Evolutionary conservation across 1,140 invertebrate genomes (phyloP), one percentile per base, ranked within the genome.

Genomic region (Ceratoteleas bidentatus): DNA sequence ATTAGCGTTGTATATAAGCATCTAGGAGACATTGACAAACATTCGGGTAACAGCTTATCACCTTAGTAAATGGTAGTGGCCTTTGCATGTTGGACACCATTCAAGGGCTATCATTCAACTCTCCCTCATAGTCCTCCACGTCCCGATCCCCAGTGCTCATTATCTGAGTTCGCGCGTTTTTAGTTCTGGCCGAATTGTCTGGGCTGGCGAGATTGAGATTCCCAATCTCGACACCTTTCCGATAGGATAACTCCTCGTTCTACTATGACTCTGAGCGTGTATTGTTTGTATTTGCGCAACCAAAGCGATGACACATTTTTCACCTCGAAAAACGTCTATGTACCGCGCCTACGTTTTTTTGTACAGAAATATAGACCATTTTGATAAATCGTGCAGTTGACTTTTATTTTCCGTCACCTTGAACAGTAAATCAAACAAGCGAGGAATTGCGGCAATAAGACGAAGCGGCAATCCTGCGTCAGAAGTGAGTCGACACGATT

Each of bases 61-160:
- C 60, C n/a, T 54, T 69, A 76, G 73, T 76, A 76, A 62, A 50
- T 77, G 65, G 74, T 77, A 77, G 74, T 77, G 74, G 57, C 74
- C 74, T 77, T 69, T 77, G 74, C 65, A 77, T 77, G 64, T 69
- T 69, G 69, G 57, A 68, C 57, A 62, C 11, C 38, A 34, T 66
- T 32, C 34, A 34, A 75, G 61, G 38, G 11, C 53, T 56, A 53
- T 75, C 54, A 60, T 36, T 66, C 11, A 56, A 56, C 47, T 15
- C 24, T 45, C 45, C 52, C 36, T 68, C 9, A 57, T 68, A 24
- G 6, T 7, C n/a, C n/a, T 49, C 45, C 45, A n/a, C 14, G n/a
- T 6, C 50, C 49, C n/a, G n/a, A 56, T 33, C 6, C 33, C 16
- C 24, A 33, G 38, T 10, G 47, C 36, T 66, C 53, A 36, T 14